Base-by-base conservation (phyloP, 2,113 vertebrate species). In the Furnarius figulus region DNA sequence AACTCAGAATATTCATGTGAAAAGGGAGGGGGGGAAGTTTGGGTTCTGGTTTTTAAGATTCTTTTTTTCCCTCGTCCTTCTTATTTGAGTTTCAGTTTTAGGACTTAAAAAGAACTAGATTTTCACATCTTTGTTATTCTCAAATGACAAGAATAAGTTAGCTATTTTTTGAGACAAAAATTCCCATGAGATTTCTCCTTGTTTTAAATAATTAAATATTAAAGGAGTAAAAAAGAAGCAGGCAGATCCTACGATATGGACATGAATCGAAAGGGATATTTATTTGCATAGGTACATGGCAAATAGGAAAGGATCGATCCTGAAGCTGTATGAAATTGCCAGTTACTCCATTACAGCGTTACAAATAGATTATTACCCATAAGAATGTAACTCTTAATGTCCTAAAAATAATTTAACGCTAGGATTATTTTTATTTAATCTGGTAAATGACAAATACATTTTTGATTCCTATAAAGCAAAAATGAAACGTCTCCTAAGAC, bases 381-480 rank as follows among this genome's bases (percentile, higher is more conserved):
- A 74, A 83, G 56, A 76, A 90, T 0, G 17, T 90, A 92, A 97
- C 82, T 93, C 92, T 90, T 81, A 77, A 75, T 65, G 83, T 75
- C 80, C 88, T 94, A 95, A 97, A 94, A 88, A 96, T 90, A 96
- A 90, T 93, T 94, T 78, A 85, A 73, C 40, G 66, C 50, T 35
- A 72, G 31, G 53, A 81, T 87, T 96, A 94, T 92, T 94, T 97
- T 92, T 87, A 94, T 90, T 94, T 91, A 86, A 88, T 92, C 85
- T 89, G 23, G 5, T 63, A 91, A 93, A 95, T 79, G 80, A 72
- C 44, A 90, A 72, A 89, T 85, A 31, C 44, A 75, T 79, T 94
- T 95, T 95, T 94, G 92, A 92, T 96, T 97, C 88, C 94, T 96
- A 75, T 96, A 95, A 97, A 97, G 67, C 95, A 97, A 91, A 97